Percentiles rank a stretch among this genome's conserved stretches.
These are phyloP conservation scores for Cirrhinus molitorella DNA, from an alignment of 2,797 vertebrate species.

Conservation along the genomic window DNA sequence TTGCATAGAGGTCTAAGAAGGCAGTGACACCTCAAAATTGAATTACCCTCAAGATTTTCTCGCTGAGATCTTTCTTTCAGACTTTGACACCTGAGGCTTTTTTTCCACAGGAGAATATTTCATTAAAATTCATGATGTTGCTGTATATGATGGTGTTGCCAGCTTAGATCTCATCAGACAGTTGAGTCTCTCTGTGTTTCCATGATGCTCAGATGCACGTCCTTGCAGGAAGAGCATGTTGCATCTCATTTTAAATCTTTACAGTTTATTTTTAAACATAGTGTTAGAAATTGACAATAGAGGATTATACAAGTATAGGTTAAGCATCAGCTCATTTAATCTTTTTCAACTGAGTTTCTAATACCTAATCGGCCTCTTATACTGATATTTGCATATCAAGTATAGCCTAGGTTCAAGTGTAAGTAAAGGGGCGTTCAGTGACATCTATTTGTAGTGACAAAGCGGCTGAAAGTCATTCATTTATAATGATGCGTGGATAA, in stretches of 20 bases:
- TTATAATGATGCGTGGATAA: neutral
- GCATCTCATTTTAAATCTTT: neutral
- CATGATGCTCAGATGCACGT: constrained; percentile 8
- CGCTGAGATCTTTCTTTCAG: constrained; percentile 17
- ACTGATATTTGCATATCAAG: neutral
- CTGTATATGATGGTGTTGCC: constrained; percentile 40
- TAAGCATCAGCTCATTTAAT: neutral
- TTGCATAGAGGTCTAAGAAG: neutral
- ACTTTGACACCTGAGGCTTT: constrained; percentile 25
- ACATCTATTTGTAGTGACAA: neutral
- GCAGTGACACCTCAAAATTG: constrained; percentile 18
- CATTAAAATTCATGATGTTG: constrained; percentile 49
- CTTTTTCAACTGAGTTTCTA: no score
- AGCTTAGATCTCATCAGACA: constrained; percentile 25
- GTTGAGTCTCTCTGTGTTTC: constrained; percentile 18
- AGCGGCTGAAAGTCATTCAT: neutral
- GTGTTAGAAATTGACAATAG: neutral
- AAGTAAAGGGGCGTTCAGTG: neutral
- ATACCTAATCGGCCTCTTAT: neutral
- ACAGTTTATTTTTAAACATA: constrained; percentile 16
- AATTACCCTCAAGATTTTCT: constrained; percentile 35
- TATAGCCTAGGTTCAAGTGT: neutral
- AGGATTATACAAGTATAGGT: neutral
- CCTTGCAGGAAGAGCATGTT: neutral
- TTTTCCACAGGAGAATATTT: constrained; percentile 40